Conservation (phyloP, 1,140 invertebrate species). For the Luehdorfia chinensis region DNA sequence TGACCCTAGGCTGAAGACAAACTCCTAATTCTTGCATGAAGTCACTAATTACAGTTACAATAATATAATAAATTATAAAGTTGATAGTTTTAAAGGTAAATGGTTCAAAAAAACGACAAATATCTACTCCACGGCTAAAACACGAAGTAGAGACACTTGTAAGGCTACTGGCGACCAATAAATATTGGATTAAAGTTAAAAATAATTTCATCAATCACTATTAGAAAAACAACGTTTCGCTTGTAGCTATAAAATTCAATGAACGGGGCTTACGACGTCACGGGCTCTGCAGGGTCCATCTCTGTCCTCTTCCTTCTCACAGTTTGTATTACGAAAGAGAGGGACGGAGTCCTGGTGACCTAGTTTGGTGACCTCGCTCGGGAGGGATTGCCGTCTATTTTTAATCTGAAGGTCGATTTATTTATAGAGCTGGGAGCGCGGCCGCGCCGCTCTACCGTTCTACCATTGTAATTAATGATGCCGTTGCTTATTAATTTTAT, state of each 20-base stretch:
- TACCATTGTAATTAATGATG: constrained; percentile 46
- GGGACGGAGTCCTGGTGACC: constrained; percentile 53
- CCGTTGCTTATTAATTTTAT: constrained; percentile 6
- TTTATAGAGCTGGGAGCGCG: constrained; percentile 61
- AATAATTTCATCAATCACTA: too few relatives aligned
- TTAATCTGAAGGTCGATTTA: constrained; percentile 75
- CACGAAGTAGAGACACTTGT: too few relatives aligned
- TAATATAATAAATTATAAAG: too few relatives aligned
- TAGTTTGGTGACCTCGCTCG: constrained; percentile 69
- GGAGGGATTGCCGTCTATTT: constrained; percentile 70
- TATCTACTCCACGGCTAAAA: too few relatives aligned
- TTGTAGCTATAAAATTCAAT: constrained; percentile 67
- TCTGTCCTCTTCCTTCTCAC: constrained; percentile 33
- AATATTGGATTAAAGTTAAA: too few relatives aligned
- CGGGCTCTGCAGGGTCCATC: constrained; percentile 46
- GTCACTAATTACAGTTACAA: neutral
- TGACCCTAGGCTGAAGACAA: constrained; percentile 17
- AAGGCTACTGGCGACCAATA: too few relatives aligned
- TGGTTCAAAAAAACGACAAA: too few relatives aligned
- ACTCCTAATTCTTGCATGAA: neutral
- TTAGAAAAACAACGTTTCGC: constrained; percentile 38
- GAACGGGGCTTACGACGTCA: constrained; percentile 64
- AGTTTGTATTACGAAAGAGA: constrained; percentile 23
- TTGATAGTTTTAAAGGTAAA: too few relatives aligned
- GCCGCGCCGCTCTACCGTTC: constrained; percentile 29